Evolutionary conservation across 1,140 invertebrate genomes (phyloP).

Genomic region (Hyles vespertilio): DNA sequence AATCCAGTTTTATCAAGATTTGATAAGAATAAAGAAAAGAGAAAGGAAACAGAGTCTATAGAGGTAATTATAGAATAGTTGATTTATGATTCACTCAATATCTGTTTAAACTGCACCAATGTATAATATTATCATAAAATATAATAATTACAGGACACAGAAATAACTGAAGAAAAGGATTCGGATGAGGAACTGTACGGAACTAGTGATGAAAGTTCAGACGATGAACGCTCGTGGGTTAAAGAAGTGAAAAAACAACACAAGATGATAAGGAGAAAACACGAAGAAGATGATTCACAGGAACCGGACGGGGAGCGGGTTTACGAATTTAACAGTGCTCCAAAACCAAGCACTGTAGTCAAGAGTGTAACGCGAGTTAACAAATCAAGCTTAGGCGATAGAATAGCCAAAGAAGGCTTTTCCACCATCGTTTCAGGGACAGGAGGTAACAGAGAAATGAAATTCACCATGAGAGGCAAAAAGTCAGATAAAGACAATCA

Average conservation of each 20-base stretch:
- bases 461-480: conserved; percentile 78
- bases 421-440: conserved; percentile 77
- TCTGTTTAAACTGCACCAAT: too few relatives aligned
- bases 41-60: conserved; percentile 46
- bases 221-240: conserved; percentile 86
- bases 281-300: conserved; percentile 41
- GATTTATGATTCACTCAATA: too few relatives aligned
- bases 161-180: conserved; percentile 50
- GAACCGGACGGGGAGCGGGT: conserved; percentile 34
- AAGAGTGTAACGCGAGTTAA: conserved; percentile 60
- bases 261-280: conserved; percentile 64
- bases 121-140: not conserved
- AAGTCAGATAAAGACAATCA: conserved; percentile 72
- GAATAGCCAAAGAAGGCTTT: conserved; percentile 78
- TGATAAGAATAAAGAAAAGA: conserved; percentile 49
- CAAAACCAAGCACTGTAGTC: conserved; percentile 40
- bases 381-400: conserved; percentile 83
- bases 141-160: conserved; percentile 41
- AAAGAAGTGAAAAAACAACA: conserved; percentile 88
- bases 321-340: conserved; percentile 36
- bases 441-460: conserved; percentile 86
- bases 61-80: conserved; percentile 39
- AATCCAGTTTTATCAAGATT: conserved; percentile 93
- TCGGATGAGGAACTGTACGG: conserved; percentile 69
- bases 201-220: conserved; percentile 77